Conservation (phyloP, 2,113 vertebrate genomes). For the Bothrops jararaca region DNA sequence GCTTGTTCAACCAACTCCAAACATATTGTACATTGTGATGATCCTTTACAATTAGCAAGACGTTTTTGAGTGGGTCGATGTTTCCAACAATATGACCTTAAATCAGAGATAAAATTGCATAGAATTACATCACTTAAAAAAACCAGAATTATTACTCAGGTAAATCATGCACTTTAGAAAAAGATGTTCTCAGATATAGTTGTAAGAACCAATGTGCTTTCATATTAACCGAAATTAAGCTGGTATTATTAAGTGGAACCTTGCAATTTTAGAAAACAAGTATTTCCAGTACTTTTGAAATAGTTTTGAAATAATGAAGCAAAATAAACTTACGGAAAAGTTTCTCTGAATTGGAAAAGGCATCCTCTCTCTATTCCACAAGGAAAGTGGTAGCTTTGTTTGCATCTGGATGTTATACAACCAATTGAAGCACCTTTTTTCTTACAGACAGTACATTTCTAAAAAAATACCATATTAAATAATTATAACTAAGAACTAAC, state of each 20-base stretch:
- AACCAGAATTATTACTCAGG: not conserved
- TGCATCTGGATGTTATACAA: slow-evolving; percentile 81
- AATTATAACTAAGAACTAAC: not conserved
- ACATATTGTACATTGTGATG: slow-evolving; percentile 90
- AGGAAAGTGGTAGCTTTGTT: slow-evolving; percentile 86
- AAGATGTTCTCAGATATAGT: not conserved
- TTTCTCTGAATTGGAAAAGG: slow-evolving; percentile 87
- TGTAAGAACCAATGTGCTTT: not conserved
- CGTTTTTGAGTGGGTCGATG: slow-evolving; percentile 84
- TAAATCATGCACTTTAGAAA: not conserved
- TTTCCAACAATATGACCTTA: slow-evolving; percentile 87
- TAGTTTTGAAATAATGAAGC: not conserved
- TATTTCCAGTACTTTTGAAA: not conserved
- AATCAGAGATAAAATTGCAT: slow-evolving; percentile 33
- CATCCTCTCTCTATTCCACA: slow-evolving; percentile 82
- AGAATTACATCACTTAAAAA: slow-evolving; percentile 25
- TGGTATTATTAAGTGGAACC: not conserved
- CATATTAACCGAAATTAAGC: not conserved
- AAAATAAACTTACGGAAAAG: slow-evolving; percentile 82
- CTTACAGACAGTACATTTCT: slow-evolving; percentile 85
- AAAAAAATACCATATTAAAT: slow-evolving; percentile 37
- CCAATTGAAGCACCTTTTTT: slow-evolving; percentile 89
- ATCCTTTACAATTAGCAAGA: slow-evolving; percentile 63
- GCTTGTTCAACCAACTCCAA: slow-evolving; percentile 82
- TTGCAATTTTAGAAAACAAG: not conserved